Conservation (phyloP, 1,140 invertebrate genomes). For the Trichogramma pretiosum region DNA sequence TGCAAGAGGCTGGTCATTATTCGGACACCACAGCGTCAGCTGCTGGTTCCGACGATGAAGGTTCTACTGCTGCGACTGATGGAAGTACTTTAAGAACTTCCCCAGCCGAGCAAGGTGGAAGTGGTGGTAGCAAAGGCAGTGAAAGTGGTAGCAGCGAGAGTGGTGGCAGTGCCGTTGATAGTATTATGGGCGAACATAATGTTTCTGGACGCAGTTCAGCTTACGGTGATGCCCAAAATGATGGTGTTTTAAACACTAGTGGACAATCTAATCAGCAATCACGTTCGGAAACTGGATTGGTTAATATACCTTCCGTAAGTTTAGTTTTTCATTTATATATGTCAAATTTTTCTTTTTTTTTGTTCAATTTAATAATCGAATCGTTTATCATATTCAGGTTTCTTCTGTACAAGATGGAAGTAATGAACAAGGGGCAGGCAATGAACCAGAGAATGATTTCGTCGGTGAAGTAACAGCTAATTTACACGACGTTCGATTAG, state of each 20-base stretch:
- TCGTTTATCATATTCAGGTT: conserved; percentile 1
- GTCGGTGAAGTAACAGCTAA: conserved; percentile 35
- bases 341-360: conserved; percentile 3
- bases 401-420: conserved; percentile 35
- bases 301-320: conserved; percentile 44
- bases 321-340: conserved; percentile 2
- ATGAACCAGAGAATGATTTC: conserved; percentile 34
- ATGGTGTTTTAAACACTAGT: conserved; percentile 43
- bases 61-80: conserved; percentile 86
- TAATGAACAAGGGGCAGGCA: conserved; percentile 28
- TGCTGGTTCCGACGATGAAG: conserved; percentile 86
- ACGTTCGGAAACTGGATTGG: conserved; percentile 49
- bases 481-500: conserved; percentile 46
- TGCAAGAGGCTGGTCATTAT: conserved; percentile 52
- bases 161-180: conserved; percentile 81
- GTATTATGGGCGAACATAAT: conserved; percentile 77
- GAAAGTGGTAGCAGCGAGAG: conserved; percentile 80
- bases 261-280: conserved; percentile 31
- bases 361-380: not conserved
- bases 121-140: conserved; percentile 60
- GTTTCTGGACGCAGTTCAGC: conserved; percentile 80
- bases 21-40: conserved; percentile 75
- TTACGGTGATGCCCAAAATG: conserved; percentile 62
- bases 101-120: conserved; percentile 73
- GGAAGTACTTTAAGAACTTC: conserved; percentile 84